These are phyloP conservation scores for Caenorhabditis imperialis DNA, from an alignment of 2,888 invertebrate genomes.

Conservation along the genomic window DNA sequence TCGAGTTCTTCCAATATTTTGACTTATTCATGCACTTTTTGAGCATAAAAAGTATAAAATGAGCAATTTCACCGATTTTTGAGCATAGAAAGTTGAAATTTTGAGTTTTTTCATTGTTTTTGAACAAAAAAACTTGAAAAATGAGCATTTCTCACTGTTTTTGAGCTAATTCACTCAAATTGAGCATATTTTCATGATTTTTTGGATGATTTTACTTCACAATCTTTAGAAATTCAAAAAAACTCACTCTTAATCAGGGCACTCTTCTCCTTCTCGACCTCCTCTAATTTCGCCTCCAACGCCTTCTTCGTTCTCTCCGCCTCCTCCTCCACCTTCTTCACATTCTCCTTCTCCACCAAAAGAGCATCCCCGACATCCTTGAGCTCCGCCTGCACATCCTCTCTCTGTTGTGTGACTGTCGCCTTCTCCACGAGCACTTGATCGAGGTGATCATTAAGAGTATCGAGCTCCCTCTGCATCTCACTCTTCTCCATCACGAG, in stretches of 20 bases:
- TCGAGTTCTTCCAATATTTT: too few relatives aligned
- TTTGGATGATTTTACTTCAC: too few relatives aligned
- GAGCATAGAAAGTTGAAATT: too few relatives aligned
- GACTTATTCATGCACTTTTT: too few relatives aligned
- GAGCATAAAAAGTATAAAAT: too few relatives aligned
- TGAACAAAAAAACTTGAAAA: too few relatives aligned
- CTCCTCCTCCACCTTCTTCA: conserved; percentile 48
- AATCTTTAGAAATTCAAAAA: too few relatives aligned
- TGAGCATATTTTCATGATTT: too few relatives aligned
- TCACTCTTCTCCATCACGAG: conserved; percentile 78
- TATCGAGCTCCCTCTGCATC: conserved; percentile 75
- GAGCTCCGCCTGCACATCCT: conserved; percentile 41
- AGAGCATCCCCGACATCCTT: conserved; percentile 79
- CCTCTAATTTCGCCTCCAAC: conserved; percentile 39
- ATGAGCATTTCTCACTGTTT: too few relatives aligned
- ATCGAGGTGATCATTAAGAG: conserved; percentile 40
- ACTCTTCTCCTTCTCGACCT: conserved; percentile 37
- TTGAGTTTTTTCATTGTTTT: too few relatives aligned
- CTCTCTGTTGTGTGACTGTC: conserved; percentile 34
- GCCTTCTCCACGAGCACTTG: conserved; percentile 42
- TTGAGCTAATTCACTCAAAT: too few relatives aligned
- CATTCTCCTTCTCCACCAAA: conserved; percentile 79
- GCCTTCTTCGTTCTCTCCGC: conserved; percentile 58
- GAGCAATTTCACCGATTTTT: too few relatives aligned
- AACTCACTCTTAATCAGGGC: conserved; percentile 37